These are phyloP conservation scores for Caenorhabditis sp. DNA, from an alignment of 2,888 invertebrate genomes.

Conservation along the genomic window DNA sequence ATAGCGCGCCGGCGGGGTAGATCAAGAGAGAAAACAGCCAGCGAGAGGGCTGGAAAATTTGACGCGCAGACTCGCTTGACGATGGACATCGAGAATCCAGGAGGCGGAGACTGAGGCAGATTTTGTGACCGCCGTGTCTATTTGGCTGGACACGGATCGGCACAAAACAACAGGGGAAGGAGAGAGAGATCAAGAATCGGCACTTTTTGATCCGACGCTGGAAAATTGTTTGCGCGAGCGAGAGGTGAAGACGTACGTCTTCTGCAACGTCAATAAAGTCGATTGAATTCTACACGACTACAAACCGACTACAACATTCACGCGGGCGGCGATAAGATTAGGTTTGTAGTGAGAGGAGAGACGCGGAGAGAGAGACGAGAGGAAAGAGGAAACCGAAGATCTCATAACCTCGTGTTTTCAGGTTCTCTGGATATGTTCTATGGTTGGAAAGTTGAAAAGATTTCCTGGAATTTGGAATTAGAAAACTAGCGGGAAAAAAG, in stretches of 20 bases:
- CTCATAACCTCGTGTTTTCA: background rate
- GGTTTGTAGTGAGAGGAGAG: constrained; percentile 19
- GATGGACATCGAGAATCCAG: background rate
- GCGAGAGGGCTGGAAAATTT: constrained; percentile 10
- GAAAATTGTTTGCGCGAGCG: background rate
- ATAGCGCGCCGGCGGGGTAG: constrained; percentile 26
- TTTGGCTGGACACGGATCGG: constrained; percentile 43
- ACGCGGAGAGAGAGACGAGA: background rate
- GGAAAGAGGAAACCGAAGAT: background rate
- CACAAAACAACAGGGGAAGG: constrained; percentile 18
- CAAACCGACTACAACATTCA: constrained; percentile 28
- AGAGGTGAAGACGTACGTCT: background rate
- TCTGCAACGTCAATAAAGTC: constrained; percentile 8
- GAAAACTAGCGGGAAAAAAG: no score
- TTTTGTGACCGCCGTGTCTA: constrained; percentile 62
- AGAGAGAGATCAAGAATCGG: constrained; percentile 22
- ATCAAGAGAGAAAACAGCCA: constrained; percentile 21
- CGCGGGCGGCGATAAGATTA: constrained; percentile 8
- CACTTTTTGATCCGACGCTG: constrained; percentile 42
- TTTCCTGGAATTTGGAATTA: background rate
- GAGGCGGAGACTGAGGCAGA: constrained; percentile 12
- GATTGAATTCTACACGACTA: constrained; percentile 7
- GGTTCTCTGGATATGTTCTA: background rate
- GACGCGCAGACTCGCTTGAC: constrained; percentile 26
- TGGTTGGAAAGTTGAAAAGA: no score